Evolutionary conservation across 1,140 invertebrate genomes (phyloP).

Genomic region (Calycopis cecrops): DNA sequence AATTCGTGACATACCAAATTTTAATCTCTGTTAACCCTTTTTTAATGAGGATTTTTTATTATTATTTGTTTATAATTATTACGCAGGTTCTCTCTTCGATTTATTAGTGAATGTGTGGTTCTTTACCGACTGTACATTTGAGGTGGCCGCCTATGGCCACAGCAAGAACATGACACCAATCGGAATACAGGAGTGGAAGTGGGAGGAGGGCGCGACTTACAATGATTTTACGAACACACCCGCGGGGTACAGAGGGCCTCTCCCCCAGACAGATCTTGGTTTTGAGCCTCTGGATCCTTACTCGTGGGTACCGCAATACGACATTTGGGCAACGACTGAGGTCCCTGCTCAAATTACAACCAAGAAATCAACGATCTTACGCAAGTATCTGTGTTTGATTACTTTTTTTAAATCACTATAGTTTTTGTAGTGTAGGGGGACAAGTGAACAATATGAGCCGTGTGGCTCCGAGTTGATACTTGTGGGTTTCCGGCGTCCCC

Average conservation of each 20-base stretch:
- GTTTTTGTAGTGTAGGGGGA: too few species aligned
- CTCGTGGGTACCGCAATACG: constrained; percentile 44
- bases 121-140: constrained; percentile 36
- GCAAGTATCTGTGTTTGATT: too few species aligned
- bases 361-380: too few species aligned
- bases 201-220: constrained; percentile 49
- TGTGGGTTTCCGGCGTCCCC: too few species aligned
- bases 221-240: constrained; percentile 37
- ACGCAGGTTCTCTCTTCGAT: constrained; percentile 43
- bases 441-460: too few species aligned
- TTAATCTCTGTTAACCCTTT: neutral
- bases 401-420: too few species aligned
- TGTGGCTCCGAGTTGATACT: too few species aligned
- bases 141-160: constrained; percentile 44
- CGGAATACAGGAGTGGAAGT: constrained; percentile 45
- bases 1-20: too few species aligned
- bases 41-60: neutral
- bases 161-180: constrained; percentile 36
- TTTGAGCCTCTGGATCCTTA: constrained; percentile 39
- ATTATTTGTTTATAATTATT: too few species aligned
- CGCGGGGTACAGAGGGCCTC: constrained; percentile 38
- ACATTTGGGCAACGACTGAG: constrained; percentile 36
- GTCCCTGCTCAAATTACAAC: too few species aligned
- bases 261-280: constrained; percentile 32
- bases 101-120: constrained; percentile 45